Evolutionary conservation across 2,888 invertebrate species (phyloP).

Genomic region (Caenorhabditis sp.): DNA sequence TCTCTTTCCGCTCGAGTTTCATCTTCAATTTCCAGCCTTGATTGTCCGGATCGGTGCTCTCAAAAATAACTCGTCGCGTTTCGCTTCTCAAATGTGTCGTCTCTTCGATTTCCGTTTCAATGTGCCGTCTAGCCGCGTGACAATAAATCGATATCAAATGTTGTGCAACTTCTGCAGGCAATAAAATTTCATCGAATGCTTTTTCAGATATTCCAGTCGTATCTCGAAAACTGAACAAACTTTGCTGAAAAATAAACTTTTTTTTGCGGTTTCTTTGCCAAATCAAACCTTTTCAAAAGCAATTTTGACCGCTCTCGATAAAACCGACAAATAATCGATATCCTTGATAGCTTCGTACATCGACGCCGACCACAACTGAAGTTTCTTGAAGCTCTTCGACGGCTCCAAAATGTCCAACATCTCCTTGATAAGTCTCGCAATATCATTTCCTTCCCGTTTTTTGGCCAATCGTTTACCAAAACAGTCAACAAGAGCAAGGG

Average conservation of each 20-base stretch:
- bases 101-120: neutral
- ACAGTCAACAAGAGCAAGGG: slow-evolving; percentile 29
- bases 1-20: slow-evolving; percentile 12
- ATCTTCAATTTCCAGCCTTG: slow-evolving; percentile 10
- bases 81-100: neutral
- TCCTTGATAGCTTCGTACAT: slow-evolving; percentile 17
- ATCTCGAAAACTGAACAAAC: neutral
- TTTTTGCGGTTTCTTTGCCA: neutral
- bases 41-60: neutral
- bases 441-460: slow-evolving; percentile 6
- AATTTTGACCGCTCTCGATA: slow-evolving; percentile 23
- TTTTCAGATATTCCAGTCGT: neutral
- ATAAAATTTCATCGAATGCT: neutral
- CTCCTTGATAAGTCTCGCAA: neutral
- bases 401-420: neutral
- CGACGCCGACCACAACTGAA: slow-evolving; percentile 3
- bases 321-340: slow-evolving; percentile 19
- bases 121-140: neutral
- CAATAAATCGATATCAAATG: neutral
- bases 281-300: slow-evolving; percentile 19
- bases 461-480: slow-evolving; percentile 26
- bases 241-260: neutral
- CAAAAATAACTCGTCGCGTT: neutral
- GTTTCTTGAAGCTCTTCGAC: neutral
- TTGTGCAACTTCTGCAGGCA: neutral